Evolutionary conservation across 2,888 invertebrate genomes (phyloP), one percentile per base, ranked within the genome.

Genomic region (Megamerina dolium): DNA sequence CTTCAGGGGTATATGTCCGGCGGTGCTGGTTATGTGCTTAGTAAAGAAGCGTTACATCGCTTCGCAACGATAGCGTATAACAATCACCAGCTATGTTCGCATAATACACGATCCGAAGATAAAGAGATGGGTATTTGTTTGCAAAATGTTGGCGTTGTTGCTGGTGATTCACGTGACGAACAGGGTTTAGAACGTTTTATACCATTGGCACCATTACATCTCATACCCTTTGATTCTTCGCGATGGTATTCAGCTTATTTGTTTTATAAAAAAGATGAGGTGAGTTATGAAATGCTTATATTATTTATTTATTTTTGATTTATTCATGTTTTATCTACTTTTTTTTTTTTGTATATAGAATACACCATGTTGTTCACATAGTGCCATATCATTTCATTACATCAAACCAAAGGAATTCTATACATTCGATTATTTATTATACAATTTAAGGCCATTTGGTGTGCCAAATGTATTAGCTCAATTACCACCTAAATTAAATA

Each of bases 221-320:
- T 97, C 31, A 86, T 83, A 50, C 85, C 86, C 51, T 81, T 86
- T 27, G 78, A 80, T 49, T 80, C 81, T 55, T 77, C 75, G 26
- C 88, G 86, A 64, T 97, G 97, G 97, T 93, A 93, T 69, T 91
- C 89, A 86, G 80, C 83, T 58, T 94, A 94, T 68, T 87, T 90
- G 53, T 52, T 42, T 17, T 50, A 52, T 30, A 26, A 30, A 10
- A 37, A 34, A 2, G 45, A 45, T 44, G n/a, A 49, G 40, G 52
- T 52, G 14, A 48, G 42, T 46, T 6, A 10, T 23, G n/a, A n/a
- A n/a, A n/a, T n/a, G n/a, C n/a, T n/a, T n/a, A n/a, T n/a, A n/a
- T n/a, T n/a, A n/a, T 39, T 39, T 40, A 17, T 17, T 27, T 29
- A 36, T 23, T 21, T 26, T 9, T 27, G 9, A 10, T 21, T 19